phyloP scores from a whole-genome alignment of 2,797 vertebrate genomes.

The Halcyon chelicuti region DNA sequence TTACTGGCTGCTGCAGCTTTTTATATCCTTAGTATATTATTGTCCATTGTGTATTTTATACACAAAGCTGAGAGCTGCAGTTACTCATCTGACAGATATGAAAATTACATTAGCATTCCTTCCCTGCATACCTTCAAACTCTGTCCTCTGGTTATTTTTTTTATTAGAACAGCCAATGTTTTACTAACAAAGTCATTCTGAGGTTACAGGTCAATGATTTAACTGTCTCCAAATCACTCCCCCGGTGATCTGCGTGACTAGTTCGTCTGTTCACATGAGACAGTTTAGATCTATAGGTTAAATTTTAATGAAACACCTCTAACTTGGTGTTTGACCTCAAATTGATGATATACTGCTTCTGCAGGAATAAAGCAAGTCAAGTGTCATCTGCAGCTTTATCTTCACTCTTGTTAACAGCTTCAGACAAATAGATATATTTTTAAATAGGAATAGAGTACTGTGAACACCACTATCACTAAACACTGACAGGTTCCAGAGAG shows the following conservation, averaged over 20 bases:
- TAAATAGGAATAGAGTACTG: not conserved
- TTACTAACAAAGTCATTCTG: slow-evolving; percentile 32
- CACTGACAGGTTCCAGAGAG: not conserved
- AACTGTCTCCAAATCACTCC: not conserved
- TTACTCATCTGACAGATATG: not conserved
- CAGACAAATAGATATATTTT: not conserved
- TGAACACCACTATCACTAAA: not conserved
- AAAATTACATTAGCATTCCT: not conserved
- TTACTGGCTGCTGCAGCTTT: not conserved
- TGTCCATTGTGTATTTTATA: not conserved
- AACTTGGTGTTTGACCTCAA: not conserved
- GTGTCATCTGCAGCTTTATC: not conserved
- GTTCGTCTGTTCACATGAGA: not conserved
- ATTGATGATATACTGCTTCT: not conserved
- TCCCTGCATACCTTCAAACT: not conserved
- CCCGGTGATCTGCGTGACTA: not conserved
- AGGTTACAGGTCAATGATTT: slow-evolving; percentile 30
- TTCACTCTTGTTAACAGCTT: not conserved
- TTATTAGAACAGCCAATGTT: slow-evolving; percentile 19
- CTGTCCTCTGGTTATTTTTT: not conserved
- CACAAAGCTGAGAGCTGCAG: not conserved
- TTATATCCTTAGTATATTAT: not conserved
- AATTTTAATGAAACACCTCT: slow-evolving; percentile 55
- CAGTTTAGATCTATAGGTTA: not conserved
- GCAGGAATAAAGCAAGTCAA: not conserved